Base-by-base conservation (phyloP, 2,888 invertebrate genomes). In the Chrysina gloriosa region DNA sequence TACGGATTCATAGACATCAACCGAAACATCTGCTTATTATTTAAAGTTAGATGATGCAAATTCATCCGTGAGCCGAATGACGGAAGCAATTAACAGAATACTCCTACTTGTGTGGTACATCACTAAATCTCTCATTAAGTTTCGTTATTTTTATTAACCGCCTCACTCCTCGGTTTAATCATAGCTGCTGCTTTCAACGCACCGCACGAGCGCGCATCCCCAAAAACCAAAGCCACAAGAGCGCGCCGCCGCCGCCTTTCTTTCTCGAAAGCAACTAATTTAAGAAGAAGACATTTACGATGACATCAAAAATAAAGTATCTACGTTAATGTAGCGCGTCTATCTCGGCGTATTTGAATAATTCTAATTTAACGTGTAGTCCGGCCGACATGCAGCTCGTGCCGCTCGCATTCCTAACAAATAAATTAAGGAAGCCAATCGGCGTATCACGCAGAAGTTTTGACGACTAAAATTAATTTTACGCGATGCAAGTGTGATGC, bases 291-390 rank as follows among this genome's bases (percentile, higher is more conserved):
- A 21, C 56, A 36, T 56, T 56, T 56, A 56, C 23, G 56, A 39
- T 56, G 56, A 56, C 56, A 36, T 56, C 29, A 21, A 23, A 39
- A 56, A 56, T 56, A 56, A 54, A 54, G 36, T 39, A 21, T 19
- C 19, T 45, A 9, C 45, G 1, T 14, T 45, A 45, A 31, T 16
- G 16, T 29, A 29, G 16, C 52, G 31, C 7, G 29, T 16, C 7
- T 50, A n/a, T 14, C 16, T 16, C 9, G 19, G 19, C 3, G 16
- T 9, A 14, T 11, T 11, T 48, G n/a, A 11, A 48, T 11, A 25
- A 48, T 48, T 48, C 48, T 25, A 25, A 25, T 48, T 48, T 48
- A 48, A 48, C 48, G 48, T 25, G 27, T 11, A 25, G 23, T 25
- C 9, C 25, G 9, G 3, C 23, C 25, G 21, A 11, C 23, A 25